phyloP scores from a whole-genome alignment of 2,113 vertebrate species.

The Nansenia antarctica region DNA sequence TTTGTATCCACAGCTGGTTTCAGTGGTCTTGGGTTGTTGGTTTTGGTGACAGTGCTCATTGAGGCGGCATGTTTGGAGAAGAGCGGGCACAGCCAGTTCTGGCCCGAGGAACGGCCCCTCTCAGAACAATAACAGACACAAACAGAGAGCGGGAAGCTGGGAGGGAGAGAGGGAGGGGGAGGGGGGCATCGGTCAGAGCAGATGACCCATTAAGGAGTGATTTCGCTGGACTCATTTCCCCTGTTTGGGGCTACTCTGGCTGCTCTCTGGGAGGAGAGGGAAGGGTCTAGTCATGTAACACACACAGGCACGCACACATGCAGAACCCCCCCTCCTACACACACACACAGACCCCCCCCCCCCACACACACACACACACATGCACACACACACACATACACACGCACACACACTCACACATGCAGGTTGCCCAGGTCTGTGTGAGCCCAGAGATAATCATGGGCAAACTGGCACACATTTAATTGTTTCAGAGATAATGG shows the following conservation, averaged over 20 bases:
- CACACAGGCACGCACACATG: background rate
- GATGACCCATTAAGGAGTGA: conserved; percentile 32
- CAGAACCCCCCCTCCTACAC: background rate
- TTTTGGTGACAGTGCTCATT: conserved; percentile 1
- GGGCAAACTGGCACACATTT: conserved; percentile 25
- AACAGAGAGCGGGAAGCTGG: conserved; percentile 26
- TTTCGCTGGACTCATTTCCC: background rate
- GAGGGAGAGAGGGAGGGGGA: background rate
- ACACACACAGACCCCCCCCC: background rate
- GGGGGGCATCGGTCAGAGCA: conserved; percentile 2
- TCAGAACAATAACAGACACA: conserved; percentile 42
- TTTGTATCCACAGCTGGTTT: background rate
- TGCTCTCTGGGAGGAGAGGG: background rate
- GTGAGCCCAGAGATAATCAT: conserved; percentile 17
- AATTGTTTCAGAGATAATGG: conserved; percentile 28
- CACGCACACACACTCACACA: background rate
- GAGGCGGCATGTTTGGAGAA: conserved; percentile 25
- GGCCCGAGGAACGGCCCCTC: conserved; percentile 21
- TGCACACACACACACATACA: background rate
- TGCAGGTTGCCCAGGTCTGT: conserved; percentile 5
- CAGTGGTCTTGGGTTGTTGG: background rate
- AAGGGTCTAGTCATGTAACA: background rate
- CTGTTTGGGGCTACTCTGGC: background rate
- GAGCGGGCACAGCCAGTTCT: conserved; percentile 27
- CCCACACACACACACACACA: background rate